A percentile compares a stretch with the other conserved stretches of the same genome.
These are phyloP conservation scores for Himalopsyche japonica DNA, from an alignment of 2,888 invertebrate species.

Conservation along the genomic window DNA sequence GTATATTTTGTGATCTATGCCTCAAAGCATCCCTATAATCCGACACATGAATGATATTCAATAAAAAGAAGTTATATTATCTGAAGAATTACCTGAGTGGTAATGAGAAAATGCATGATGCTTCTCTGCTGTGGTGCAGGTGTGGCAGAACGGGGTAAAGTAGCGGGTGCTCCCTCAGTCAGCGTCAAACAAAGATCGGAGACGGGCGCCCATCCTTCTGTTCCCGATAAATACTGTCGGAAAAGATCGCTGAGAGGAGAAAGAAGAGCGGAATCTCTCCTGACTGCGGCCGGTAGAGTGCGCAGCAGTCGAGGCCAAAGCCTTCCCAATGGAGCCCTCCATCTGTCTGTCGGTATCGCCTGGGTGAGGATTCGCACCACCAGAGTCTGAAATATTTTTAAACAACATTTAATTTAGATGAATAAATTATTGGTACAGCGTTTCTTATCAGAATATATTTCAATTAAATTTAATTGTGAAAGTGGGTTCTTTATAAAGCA, in stretches of 20 bases:
- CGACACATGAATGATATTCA: no score
- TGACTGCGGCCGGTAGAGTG: slow-evolving; percentile 61
- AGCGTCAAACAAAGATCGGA: slow-evolving; percentile 36
- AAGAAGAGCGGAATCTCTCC: slow-evolving; percentile 62
- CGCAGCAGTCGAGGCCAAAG: slow-evolving; percentile 66
- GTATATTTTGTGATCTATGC: no score
- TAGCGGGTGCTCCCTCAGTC: slow-evolving; percentile 21
- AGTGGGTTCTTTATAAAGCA: no score
- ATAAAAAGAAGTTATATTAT: no score
- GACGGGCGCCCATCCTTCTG: slow-evolving; percentile 39
- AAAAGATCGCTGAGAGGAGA: slow-evolving; percentile 63
- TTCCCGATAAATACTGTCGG: slow-evolving; percentile 51
- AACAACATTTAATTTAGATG: not conserved
- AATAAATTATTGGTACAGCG: no score
- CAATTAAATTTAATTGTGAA: no score
- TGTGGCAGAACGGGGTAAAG: slow-evolving; percentile 17
- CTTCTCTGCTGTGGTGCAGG: slow-evolving; percentile 30
- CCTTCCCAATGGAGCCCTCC: slow-evolving; percentile 55
- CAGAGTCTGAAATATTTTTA: slow-evolving; percentile 59
- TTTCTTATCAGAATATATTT: no score
- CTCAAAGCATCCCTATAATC: no score
- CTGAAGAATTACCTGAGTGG: slow-evolving; percentile 23
- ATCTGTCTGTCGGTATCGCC: slow-evolving; percentile 53
- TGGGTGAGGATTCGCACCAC: slow-evolving; percentile 69
- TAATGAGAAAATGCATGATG: slow-evolving; percentile 36